Conservation (phyloP, 2,797 vertebrate species). For the Neosilurus mollespiculum region DNA sequence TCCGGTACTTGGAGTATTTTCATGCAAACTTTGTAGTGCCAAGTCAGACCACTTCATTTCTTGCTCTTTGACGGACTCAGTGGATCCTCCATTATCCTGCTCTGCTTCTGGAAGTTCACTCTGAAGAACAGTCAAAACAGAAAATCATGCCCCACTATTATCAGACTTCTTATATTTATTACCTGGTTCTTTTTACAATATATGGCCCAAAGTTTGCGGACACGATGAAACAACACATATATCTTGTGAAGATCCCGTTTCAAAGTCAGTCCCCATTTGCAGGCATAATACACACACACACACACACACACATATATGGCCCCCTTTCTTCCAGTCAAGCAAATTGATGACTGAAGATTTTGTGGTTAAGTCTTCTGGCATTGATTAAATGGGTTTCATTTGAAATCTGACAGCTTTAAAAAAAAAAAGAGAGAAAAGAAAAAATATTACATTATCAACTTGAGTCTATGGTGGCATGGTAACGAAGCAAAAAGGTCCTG, state of each 20-base stretch:
- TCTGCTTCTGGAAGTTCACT: conserved; percentile 96
- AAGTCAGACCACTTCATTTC: conserved; percentile 99
- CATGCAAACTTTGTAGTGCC: conserved; percentile 91
- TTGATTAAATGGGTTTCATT: not conserved
- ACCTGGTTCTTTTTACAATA: too few species aligned
- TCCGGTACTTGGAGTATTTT: conserved; percentile 86
- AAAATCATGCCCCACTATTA: not conserved
- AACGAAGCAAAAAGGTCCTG: too few species aligned
- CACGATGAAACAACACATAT: not conserved
- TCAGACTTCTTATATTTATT: not conserved
- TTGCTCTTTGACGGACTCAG: conserved; percentile 96
- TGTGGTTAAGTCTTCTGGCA: not conserved
- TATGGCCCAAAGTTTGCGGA: not conserved
- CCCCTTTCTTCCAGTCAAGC: not conserved
- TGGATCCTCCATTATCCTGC: conserved; percentile 94
- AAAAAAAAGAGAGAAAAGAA: too few species aligned
- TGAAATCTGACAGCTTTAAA: not conserved
- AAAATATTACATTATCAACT: too few species aligned
- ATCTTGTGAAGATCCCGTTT: not conserved
- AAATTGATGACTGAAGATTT: not conserved
- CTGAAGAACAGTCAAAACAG: conserved; percentile 61
- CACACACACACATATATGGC: not conserved
- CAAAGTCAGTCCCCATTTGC: not conserved
- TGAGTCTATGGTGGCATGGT: not conserved
- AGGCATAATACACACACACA: not conserved